These are phyloP conservation scores for Epizoanthus scotinus DNA, from an alignment of 92 coral and sea anemone species.

Conservation along the genomic window DNA sequence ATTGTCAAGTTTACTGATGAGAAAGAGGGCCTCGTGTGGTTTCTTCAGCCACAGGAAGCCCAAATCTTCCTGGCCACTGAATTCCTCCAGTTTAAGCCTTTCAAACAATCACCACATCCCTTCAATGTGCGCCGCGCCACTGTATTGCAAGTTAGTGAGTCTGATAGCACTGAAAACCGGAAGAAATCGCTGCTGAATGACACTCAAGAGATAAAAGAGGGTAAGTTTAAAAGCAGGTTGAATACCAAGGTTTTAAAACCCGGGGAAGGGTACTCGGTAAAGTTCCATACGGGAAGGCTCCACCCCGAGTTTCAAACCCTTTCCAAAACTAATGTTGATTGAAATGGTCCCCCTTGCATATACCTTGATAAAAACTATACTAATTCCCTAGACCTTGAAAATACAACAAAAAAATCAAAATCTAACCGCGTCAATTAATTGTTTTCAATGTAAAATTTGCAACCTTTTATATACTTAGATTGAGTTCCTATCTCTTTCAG, in stretches of 20 bases:
- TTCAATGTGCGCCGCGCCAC: constrained; percentile 7
- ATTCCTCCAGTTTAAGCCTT: constrained; percentile 17
- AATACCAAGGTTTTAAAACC: not conserved
- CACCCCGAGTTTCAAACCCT: too few relatives aligned
- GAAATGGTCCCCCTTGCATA: too few relatives aligned
- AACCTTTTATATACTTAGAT: too few relatives aligned
- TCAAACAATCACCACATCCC: constrained; percentile 6
- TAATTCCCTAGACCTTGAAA: too few relatives aligned
- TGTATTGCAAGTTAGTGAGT: not conserved
- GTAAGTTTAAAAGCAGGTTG: not conserved
- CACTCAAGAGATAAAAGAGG: not conserved
- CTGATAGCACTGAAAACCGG: not conserved
- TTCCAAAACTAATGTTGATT: too few relatives aligned
- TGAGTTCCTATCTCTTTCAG: too few relatives aligned
- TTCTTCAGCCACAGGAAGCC: constrained; percentile 24
- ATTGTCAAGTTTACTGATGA: constrained; percentile 2
- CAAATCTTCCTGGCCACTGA: constrained; percentile 18
- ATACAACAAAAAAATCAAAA: too few relatives aligned
- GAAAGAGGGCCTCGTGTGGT: constrained; percentile 6
- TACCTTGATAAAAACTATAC: too few relatives aligned
- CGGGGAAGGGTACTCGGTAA: not conserved
- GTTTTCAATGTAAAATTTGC: too few relatives aligned
- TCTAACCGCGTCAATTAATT: too few relatives aligned
- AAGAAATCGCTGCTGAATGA: not conserved
- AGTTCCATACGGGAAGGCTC: not conserved